Percentiles rank a stretch among this genome's conserved stretches.
These are phyloP conservation scores for Incurvaria masculella DNA, from an alignment of 2,888 invertebrate species.

Conservation along the genomic window DNA sequence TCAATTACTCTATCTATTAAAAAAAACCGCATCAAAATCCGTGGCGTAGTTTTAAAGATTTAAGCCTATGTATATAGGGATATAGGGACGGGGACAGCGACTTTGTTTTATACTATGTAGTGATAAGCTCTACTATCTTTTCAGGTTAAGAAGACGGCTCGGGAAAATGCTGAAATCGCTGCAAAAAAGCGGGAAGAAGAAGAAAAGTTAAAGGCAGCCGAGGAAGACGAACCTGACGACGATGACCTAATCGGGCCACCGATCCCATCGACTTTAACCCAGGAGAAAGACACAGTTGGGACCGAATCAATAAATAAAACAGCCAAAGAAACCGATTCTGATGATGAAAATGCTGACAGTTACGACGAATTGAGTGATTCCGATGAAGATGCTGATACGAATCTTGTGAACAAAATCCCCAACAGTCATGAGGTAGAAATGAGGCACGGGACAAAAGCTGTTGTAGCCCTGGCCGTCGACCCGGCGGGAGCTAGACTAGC, in stretches of 20 bases:
- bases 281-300: background rate
- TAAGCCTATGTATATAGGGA: too few species aligned
- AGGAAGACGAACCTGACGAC: conserved; percentile 34
- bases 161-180: conserved; percentile 20
- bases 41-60: too few species aligned
- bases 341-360: conserved; percentile 30
- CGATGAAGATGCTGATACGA: conserved; percentile 47
- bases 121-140: too few species aligned
- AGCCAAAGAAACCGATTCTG: conserved; percentile 18
- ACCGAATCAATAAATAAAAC: conserved; percentile 7
- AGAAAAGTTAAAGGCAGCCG: conserved; percentile 17
- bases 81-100: too few species aligned
- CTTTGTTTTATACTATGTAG: too few species aligned
- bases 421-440: conserved; percentile 76
- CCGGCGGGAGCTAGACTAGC: conserved; percentile 90
- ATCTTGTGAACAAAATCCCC: conserved; percentile 62
- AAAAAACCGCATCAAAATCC: too few species aligned
- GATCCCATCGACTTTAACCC: conserved; percentile 30
- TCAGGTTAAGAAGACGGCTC: conserved; percentile 37
- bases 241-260: conserved; percentile 63
- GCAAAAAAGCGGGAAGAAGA: conserved; percentile 24
- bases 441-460: conserved; percentile 86
- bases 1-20: too few species aligned
- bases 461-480: conserved; percentile 88
- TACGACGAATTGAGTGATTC: conserved; percentile 49